Conservation (phyloP, 2,797 vertebrate genomes). For the Amniataba percoides region DNA sequence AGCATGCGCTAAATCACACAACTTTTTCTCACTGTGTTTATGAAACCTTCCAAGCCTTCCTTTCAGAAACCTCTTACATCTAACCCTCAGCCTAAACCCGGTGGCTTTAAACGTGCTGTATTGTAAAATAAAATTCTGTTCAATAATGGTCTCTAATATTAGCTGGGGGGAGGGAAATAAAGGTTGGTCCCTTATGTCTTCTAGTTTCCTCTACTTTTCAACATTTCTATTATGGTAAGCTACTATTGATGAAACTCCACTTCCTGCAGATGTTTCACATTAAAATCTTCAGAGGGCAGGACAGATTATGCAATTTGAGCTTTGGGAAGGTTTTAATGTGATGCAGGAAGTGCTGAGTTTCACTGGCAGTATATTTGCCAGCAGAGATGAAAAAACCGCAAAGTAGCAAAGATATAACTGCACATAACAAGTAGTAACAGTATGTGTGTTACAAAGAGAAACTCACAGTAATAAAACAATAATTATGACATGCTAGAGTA, state of each 20-base stretch:
- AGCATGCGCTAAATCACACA: slow-evolving; percentile 30
- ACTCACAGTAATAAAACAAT: neutral
- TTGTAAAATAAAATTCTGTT: neutral
- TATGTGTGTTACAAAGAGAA: neutral
- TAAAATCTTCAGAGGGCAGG: neutral
- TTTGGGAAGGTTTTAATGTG: neutral
- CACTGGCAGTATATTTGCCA: neutral
- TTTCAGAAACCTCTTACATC: slow-evolving; percentile 1
- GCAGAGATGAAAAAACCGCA: neutral
- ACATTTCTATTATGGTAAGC: neutral
- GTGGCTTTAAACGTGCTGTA: neutral
- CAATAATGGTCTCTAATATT: neutral
- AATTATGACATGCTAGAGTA: neutral
- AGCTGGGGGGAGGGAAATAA: neutral
- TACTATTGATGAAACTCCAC: neutral
- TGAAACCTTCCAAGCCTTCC: slow-evolving; percentile 4
- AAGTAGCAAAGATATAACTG: neutral
- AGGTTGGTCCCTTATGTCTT: neutral
- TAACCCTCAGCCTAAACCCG: neutral
- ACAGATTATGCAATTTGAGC: too few relatives aligned
- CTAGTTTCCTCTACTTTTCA: neutral
- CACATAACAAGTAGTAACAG: neutral
- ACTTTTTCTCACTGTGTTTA: slow-evolving; percentile 4
- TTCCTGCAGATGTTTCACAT: slow-evolving; percentile 7
- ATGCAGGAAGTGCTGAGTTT: neutral